Percentiles rank a stretch among this genome's conserved stretches.
These are phyloP conservation scores for Vulpes vulpes DNA, from an alignment of 2,113 vertebrate species.

Conservation along the genomic window DNA sequence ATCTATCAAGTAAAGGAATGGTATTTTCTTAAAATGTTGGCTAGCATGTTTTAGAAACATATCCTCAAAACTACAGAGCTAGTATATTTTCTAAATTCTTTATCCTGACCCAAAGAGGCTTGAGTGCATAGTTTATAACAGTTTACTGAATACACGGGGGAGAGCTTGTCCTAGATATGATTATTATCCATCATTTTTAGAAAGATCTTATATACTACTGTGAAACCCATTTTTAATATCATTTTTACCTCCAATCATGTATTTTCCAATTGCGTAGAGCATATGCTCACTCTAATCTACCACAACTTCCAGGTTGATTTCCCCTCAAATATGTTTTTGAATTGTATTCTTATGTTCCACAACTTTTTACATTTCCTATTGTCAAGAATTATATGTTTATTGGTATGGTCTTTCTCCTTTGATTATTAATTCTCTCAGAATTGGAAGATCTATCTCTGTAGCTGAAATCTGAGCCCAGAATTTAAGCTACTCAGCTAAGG, in stretches of 20 bases:
- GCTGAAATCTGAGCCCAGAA: conserved; percentile 14
- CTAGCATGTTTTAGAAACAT: not conserved
- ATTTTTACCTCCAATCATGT: not conserved
- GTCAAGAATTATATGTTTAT: not conserved
- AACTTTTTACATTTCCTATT: not conserved
- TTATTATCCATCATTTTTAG: conserved; percentile 43
- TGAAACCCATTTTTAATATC: not conserved
- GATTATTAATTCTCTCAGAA: not conserved
- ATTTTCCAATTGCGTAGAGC: not conserved
- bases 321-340: not conserved
- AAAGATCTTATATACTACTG: not conserved
- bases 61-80: not conserved
- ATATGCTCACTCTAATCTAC: not conserved
- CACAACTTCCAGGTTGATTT: not conserved
- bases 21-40: conserved; percentile 13
- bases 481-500: not conserved
- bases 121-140: not conserved
- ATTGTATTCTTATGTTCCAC: not conserved
- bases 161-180: not conserved
- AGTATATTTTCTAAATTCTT: not conserved
- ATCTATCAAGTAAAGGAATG: not conserved
- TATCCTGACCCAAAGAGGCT: not conserved
- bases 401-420: not conserved
- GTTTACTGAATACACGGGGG: not conserved
- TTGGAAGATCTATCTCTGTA: not conserved